A percentile compares a stretch with the other conserved stretches of the same genome.
Conservation (phyloP, 2,113 vertebrate genomes). For the Prunella himalayana region DNA sequence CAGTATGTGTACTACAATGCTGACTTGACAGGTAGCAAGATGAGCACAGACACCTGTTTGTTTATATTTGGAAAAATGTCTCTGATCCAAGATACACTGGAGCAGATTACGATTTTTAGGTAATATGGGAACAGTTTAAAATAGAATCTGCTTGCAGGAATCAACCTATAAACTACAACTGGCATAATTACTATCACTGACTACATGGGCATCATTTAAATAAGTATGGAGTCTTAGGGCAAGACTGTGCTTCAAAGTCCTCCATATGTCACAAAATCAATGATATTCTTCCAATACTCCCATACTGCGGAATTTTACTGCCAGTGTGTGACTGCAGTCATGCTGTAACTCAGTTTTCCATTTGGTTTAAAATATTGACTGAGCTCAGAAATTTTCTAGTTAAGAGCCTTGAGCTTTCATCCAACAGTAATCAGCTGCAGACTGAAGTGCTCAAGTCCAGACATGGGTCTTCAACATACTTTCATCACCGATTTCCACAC, state of each 20-base stretch:
- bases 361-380: not conserved
- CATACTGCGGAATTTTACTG: not conserved
- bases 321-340: not conserved
- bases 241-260: not conserved
- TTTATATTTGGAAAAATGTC: not conserved
- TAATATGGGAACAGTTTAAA: not conserved
- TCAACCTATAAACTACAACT: not conserved
- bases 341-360: not conserved
- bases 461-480: not conserved
- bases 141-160: not conserved
- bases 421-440: not conserved
- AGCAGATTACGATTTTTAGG: not conserved
- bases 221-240: not conserved
- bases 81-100: not conserved
- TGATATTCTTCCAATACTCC: not conserved
- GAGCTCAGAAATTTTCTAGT: not conserved
- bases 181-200: not conserved
- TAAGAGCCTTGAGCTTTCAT: not conserved
- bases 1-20: accelerated
- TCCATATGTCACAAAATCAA: not conserved
- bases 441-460: not conserved
- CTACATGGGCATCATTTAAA: not conserved
- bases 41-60: not conserved
- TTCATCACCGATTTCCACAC: not conserved
- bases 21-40: not conserved